phyloP scores from a whole-genome alignment of 1,140 invertebrate species.

The Fopius arisanus region DNA sequence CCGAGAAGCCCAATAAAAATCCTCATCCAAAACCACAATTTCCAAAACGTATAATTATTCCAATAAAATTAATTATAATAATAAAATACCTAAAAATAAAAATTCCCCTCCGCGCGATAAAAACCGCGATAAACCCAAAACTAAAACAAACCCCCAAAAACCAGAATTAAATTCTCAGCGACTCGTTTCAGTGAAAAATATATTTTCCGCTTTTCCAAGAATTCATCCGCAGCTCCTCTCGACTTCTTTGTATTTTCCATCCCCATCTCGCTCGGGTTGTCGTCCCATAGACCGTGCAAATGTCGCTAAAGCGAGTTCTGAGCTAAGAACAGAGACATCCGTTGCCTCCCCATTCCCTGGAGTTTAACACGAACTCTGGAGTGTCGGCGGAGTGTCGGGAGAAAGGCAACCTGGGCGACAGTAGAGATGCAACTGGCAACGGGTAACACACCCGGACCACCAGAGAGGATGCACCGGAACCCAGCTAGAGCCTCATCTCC shows the following conservation, averaged over 20 bases:
- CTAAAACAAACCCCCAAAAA: too few species aligned
- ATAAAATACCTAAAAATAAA: too few species aligned
- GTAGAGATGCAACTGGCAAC: background rate
- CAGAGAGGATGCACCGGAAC: background rate
- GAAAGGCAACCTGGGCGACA: background rate
- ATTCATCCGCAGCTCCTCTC: background rate
- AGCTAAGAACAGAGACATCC: constrained; percentile 20
- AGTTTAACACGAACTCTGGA: background rate
- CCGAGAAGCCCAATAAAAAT: too few species aligned
- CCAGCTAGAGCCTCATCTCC: constrained; percentile 9
- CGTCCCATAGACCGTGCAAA: constrained; percentile 30
- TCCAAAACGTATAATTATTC: too few species aligned
- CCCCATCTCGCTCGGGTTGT: constrained; percentile 23
- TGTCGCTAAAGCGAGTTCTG: constrained; percentile 33
- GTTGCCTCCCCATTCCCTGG: background rate
- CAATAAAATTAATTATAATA: too few species aligned
- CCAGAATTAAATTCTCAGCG: background rate
- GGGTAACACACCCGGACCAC: background rate
- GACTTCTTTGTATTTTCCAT: background rate
- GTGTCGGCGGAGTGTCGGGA: background rate
- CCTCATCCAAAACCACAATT: too few species aligned
- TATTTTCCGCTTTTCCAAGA: background rate
- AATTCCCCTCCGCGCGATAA: too few species aligned
- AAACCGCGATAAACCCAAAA: too few species aligned
- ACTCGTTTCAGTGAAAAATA: background rate